Evolutionary conservation across 2,888 invertebrate genomes (phyloP).

Genomic region (Nephrotoma appendiculata): DNA sequence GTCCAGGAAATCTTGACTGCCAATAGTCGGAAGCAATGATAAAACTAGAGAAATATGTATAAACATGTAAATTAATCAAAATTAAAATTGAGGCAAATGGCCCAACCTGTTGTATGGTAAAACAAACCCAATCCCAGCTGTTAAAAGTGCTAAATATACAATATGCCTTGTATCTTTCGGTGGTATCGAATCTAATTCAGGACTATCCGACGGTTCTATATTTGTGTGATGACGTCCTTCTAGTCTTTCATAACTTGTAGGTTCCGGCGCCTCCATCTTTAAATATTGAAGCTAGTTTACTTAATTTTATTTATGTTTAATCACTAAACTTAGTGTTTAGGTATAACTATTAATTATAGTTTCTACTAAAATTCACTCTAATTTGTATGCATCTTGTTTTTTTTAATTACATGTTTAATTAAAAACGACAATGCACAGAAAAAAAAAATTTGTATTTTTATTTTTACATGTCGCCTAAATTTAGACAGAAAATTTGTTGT

Average conservation of each 20-base stretch:
- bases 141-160: slow-evolving; percentile 40
- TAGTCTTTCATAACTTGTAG: slow-evolving; percentile 29
- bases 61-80: not conserved
- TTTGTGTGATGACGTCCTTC: slow-evolving; percentile 25
- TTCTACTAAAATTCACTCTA: not conserved
- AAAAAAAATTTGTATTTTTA: not conserved
- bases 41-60: slow-evolving; percentile 45
- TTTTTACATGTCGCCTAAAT: not conserved
- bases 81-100: not conserved
- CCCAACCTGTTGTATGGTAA: slow-evolving; percentile 80
- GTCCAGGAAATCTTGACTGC: slow-evolving; percentile 66
- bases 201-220: slow-evolving; percentile 29
- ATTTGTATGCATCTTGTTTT: not conserved
- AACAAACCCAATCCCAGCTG: slow-evolving; percentile 80
- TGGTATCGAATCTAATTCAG: slow-evolving; percentile 27
- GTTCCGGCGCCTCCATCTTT: slow-evolving; percentile 15
- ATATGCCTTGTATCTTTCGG: slow-evolving; percentile 30
- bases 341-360: not conserved
- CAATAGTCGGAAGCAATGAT: slow-evolving; percentile 91
- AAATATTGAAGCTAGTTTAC: not conserved
- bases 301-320: not conserved
- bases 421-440: not conserved
- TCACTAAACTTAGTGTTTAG: not conserved
- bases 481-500: not conserved
- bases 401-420: not conserved